Base-by-base conservation (phyloP, 2,888 invertebrate genomes). In the Aleiodes leptofemur region DNA sequence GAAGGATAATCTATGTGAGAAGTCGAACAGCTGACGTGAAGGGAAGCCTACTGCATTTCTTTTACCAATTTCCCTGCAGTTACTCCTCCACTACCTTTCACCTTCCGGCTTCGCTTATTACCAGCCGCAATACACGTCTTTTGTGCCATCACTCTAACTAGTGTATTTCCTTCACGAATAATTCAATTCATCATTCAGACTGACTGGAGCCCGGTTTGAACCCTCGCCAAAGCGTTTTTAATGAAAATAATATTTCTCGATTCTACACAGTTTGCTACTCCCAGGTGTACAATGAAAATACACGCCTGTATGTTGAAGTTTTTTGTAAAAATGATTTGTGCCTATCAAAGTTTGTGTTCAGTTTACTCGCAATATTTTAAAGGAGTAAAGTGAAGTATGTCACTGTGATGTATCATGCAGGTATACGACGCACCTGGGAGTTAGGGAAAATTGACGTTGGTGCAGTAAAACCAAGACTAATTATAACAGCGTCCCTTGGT, bases 1-100 rank as follows among this genome's bases (percentile, higher is more conserved):
- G 80, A 79, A 78, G 82, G 84, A 85, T 85, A 86, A 86, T 86
- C 84, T 83, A 86, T 85, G 86, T 86, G 86, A 79, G 86, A 86
- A 86, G 79, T 76, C 78, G 77, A 77, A 79, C 86, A 86, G 85
- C 85, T 86, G 86, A 81, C 82, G 76, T 72, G 73, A 79, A 82
- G 73, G 80, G 82, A 82, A 77, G 72, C 8, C 66, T 79, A 80
- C 79, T 77, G 78, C 73, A 77, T 78, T 73, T 68, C 80, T 80
- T 80, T 79, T 76, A 78, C 76, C 78, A 82, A 82, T 83, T 69
- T 64, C 72, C 61, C 69, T 53, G 31, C 50, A 68, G 31, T 51
- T n/a, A 50, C 73, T 55, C 3, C 70, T 23, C 23, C 23, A 23
- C 23, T 53, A 34, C 59, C 48, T 61, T 11, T 66, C 68, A 53